Base-by-base conservation (phyloP, 1,140 invertebrate genomes). In the Spodoptera litura region DNA sequence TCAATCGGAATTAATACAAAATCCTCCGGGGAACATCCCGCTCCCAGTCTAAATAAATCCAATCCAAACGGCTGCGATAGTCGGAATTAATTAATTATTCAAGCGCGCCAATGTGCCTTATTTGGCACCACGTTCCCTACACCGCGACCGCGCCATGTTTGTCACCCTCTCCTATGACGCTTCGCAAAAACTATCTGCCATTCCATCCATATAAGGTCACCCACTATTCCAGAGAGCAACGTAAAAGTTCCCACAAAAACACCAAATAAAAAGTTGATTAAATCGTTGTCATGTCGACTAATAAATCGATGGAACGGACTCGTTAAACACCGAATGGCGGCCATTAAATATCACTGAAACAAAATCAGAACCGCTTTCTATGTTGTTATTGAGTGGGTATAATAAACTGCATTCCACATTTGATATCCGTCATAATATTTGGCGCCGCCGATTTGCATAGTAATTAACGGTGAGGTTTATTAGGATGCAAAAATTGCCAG, bases 71-170 rank as follows among this genome's bases (percentile, higher is more conserved):
- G 49, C 25, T 72, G 66, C 64, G 53, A 20, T 71, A 76, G 55
- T 77, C 73, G 62, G 72, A 80, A 76, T 76, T 76, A 80, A 80
- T 80, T 76, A 80, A 77, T 80, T 77, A 80, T 80, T 80, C 73
- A 76, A 74, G 74, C 38, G 66, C 51, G 31, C 55, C 66, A 44
- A 27, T 62, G 53, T 58, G n/a, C 79, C 79, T 27, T 80, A 80
- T 80, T 72, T 31, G 66, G 79, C n/a, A n/a, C 79, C 55, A 15
- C 49, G 64, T 76, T 74, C 70, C 71, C 71, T 55, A 74, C 66
- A 44, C 35, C 52, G 20, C 10, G 56, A 44, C 35, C 52, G 20
- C 10, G 56, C 79, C 79, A 76, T 80, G 72, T 76, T 62, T 53
- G 79, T 80, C 64, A 80, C 64, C 56, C 66, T 59, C 73, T 62